Evolutionary conservation across 1,140 invertebrate genomes (phyloP), one percentile per base, ranked within the genome.

Genomic region (Thalassaphorura encarpata): DNA sequence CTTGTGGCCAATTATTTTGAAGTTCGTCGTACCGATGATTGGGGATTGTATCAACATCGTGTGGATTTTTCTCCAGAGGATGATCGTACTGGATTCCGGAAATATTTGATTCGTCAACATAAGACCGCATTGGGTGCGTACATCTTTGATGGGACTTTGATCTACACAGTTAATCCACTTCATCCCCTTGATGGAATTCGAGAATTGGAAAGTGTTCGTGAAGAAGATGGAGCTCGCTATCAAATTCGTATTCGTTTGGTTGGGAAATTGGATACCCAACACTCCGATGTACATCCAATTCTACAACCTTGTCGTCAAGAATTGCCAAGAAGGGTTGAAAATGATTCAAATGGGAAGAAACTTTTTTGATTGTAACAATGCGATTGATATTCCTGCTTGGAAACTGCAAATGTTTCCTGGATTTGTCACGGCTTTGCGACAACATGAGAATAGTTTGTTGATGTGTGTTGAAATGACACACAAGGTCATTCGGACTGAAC

Each of bases 41-140:
- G 85, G 84, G 72, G 78, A 28, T 70, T 93, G 0, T 82, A 81
- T 52, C 85, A 91, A 60, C 92, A 94, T 67, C 76, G 80, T 58
- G 87, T 93, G 0, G 81, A 85, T 64, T 84, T 89, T 64, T 66
- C 69, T 0, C 87, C 87, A 0, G 76, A 81, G 8, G 79, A 87
- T 61, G 86, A 89, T 47, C 71, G 74, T 18, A 81, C 79, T 1
- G 41, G 55, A 1, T 69, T 81, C 4, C 73, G 80, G 16, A 83
- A 80, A 66, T 75, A 65, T 0, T 66, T 87, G 1, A 41, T 87
- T 0, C 64, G 70, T 18, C 50, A 72, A 3, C 82, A 86, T 55
- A 67, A 68, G 29, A 70, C 76, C 1, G 67, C 56, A 1, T 58
- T 84, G 1, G 76, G 76, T n/a, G 41, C 3, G 66, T 70, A 66